Conservation (phyloP, 2,888 invertebrate genomes). For the Cheilosia soror region DNA sequence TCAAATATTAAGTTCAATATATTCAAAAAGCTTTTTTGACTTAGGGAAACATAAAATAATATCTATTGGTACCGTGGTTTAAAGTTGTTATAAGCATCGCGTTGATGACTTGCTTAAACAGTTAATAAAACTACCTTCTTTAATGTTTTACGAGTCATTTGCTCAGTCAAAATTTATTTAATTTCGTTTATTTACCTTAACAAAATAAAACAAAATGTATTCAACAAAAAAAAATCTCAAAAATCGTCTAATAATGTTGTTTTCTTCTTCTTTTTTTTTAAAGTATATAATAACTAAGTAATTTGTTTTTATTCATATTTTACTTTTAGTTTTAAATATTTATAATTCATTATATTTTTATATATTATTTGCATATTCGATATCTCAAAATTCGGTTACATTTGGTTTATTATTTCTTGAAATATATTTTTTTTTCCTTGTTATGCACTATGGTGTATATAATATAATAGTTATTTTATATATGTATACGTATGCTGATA, state of each 20-base stretch:
- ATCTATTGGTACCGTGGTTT: no score
- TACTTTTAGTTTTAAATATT: constrained; percentile 67
- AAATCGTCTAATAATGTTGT: constrained; percentile 64
- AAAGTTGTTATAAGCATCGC: not conserved
- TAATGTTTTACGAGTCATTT: constrained; percentile 81
- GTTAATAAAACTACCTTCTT: constrained; percentile 41
- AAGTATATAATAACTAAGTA: constrained; percentile 70
- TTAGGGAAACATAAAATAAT: no score
- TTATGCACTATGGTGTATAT: constrained; percentile 61
- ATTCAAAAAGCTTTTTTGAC: no score
- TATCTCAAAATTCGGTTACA: constrained; percentile 74
- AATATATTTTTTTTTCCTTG: constrained; percentile 44
- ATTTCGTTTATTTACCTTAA: constrained; percentile 72
- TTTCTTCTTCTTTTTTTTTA: constrained; percentile 42
- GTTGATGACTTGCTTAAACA: not conserved
- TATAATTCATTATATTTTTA: constrained; percentile 64
- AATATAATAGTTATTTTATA: constrained; percentile 52
- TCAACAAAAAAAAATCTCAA: constrained; percentile 63
- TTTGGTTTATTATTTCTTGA: constrained; percentile 34
- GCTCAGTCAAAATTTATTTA: constrained; percentile 81
- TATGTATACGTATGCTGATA: constrained; percentile 74
- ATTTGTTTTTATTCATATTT: constrained; percentile 41
- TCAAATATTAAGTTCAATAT: no score
- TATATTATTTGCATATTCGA: constrained; percentile 72
- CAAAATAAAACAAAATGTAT: constrained; percentile 57